Evolutionary conservation across 2,797 vertebrate genomes (phyloP).

Genomic region (Leptoclinus maculatus): DNA sequence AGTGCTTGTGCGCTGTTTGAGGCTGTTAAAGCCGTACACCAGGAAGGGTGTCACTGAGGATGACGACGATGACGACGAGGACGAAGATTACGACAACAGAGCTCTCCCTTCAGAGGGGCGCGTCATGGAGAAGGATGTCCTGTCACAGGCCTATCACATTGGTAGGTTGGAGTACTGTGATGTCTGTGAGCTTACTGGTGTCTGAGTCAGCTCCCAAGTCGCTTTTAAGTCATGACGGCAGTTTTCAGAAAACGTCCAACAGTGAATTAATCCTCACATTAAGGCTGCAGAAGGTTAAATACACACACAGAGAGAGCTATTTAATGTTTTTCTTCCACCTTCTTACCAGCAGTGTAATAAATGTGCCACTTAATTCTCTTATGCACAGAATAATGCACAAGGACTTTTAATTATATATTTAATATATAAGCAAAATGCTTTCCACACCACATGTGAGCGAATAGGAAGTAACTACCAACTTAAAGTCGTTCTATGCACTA

Average conservation of each 20-base stretch:
- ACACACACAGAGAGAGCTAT: not conserved
- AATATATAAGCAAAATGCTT: no score
- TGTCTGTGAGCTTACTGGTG: not conserved
- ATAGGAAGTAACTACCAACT: not conserved
- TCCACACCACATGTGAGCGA: not conserved
- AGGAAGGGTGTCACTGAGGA: constrained; percentile 80
- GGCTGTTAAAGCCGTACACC: constrained; percentile 89
- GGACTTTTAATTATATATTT: no score
- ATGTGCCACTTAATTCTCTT: not conserved
- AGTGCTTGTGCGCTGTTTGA: constrained; percentile 90
- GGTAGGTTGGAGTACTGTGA: constrained; percentile 79
- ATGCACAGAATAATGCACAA: not conserved
- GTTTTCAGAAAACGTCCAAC: not conserved
- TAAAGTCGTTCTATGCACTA: not conserved
- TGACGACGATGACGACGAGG: constrained; percentile 86
- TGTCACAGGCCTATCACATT: constrained; percentile 92
- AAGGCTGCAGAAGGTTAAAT: not conserved
- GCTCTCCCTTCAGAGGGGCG: constrained; percentile 81
- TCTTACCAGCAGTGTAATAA: not conserved
- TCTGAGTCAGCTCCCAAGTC: not conserved
- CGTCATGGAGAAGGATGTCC: constrained; percentile 89
- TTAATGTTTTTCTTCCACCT: not conserved
- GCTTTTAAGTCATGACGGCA: not conserved
- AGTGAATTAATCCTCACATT: not conserved
- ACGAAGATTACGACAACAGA: constrained; percentile 85